These are phyloP conservation scores for Pyrgus malvae DNA, from an alignment of 2,888 invertebrate genomes.

Conservation along the genomic window DNA sequence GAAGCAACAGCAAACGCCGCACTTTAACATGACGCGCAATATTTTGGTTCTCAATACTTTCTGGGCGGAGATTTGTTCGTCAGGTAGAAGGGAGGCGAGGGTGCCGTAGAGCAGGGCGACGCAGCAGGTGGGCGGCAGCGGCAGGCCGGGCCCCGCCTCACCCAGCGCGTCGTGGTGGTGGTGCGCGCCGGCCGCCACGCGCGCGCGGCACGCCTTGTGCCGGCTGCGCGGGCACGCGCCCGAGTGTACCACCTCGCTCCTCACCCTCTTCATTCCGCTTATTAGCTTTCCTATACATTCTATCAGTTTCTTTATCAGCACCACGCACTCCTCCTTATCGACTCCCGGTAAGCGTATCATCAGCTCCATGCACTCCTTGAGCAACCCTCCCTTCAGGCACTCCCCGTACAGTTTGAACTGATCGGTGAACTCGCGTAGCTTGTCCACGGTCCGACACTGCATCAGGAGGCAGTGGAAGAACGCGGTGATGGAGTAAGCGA, in stretches of 20 bases:
- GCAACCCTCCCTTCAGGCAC: constrained; percentile 80
- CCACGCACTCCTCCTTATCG: constrained; percentile 57
- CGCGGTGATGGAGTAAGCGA: constrained; percentile 80
- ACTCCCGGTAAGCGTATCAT: constrained; percentile 76
- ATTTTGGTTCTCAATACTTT: constrained; percentile 65
- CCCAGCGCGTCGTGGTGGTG: constrained; percentile 84
- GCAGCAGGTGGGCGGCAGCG: constrained; percentile 75
- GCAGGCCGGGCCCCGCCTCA: constrained; percentile 50
- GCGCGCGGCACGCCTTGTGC: constrained; percentile 74
- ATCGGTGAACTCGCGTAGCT: constrained; percentile 80
- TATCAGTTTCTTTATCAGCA: constrained; percentile 76
- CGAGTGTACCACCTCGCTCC: constrained; percentile 80
- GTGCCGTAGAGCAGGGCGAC: constrained; percentile 81
- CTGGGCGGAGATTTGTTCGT: constrained; percentile 62
- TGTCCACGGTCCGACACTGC: constrained; percentile 77
- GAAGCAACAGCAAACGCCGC: constrained; percentile 85
- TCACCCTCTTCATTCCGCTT: constrained; percentile 78
- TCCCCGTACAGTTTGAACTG: constrained; percentile 82
- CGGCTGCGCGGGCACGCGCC: constrained; percentile 74
- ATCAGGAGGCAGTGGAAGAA: constrained; percentile 83
- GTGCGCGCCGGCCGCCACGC: constrained; percentile 72
- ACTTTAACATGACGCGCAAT: constrained; percentile 78
- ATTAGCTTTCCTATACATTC: constrained; percentile 81
- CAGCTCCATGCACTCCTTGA: constrained; percentile 78
- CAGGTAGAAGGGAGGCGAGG: constrained; percentile 70